Evolutionary conservation across 2,797 vertebrate genomes (phyloP).

Genomic region (Oophaga sylvatica): DNA sequence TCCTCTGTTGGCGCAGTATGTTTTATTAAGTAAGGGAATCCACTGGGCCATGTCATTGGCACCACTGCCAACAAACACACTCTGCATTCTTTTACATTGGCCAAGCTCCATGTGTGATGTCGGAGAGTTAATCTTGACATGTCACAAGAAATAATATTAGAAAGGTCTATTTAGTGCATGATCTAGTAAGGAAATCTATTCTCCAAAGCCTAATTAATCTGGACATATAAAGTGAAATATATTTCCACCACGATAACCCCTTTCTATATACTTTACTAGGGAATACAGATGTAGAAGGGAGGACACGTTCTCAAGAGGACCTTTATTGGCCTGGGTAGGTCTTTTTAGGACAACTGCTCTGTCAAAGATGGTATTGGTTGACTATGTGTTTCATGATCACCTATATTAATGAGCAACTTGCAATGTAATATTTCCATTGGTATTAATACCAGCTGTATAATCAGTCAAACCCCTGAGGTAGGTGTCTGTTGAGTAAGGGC

Average conservation of each 20-base stretch:
- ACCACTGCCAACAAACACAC: constrained; percentile 48
- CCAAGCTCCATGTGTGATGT: background rate
- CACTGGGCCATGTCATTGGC: constrained; percentile 16
- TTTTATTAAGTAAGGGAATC: constrained; percentile 61
- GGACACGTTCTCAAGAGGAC: background rate
- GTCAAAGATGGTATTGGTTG: no score
- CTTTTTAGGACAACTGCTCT: no score
- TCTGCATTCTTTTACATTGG: constrained; percentile 43
- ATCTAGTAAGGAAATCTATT: background rate
- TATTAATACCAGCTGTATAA: no score
- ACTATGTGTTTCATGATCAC: no score
- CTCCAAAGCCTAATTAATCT: background rate
- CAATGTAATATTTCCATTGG: no score
- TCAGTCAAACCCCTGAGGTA: no score
- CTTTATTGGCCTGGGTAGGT: no score
- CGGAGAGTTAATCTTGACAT: constrained; percentile 18
- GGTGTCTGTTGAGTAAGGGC: no score
- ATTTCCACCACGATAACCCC: background rate
- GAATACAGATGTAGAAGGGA: background rate
- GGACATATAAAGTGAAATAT: background rate
- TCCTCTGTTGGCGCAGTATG: constrained; percentile 32
- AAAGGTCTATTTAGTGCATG: background rate
- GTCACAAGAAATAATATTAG: background rate
- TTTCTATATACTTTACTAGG: background rate
- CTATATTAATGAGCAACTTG: no score